Percentiles rank a stretch among this genome's conserved stretches.
Conservation (phyloP, 2,797 vertebrate species). For the Sebastes kiyomatsui region DNA sequence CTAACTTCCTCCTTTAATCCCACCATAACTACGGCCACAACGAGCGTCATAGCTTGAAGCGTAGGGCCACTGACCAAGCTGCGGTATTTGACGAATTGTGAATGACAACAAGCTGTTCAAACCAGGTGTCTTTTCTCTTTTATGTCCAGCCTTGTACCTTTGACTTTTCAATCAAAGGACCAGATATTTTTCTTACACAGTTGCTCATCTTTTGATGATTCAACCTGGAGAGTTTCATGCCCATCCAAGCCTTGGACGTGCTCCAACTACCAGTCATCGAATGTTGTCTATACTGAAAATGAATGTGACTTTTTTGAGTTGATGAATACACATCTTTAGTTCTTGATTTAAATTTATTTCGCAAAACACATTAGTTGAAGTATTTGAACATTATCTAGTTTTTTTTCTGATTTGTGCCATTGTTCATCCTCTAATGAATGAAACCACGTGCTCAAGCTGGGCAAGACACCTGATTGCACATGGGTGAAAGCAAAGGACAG, state of each 20-base stretch:
- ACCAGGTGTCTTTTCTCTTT: not conserved
- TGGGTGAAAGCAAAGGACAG: conserved; percentile 32
- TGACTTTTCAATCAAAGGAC: not conserved
- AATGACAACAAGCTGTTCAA: not conserved
- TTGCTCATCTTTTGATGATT: not conserved
- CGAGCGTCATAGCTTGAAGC: not conserved
- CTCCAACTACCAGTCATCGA: not conserved
- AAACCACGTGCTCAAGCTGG: not conserved
- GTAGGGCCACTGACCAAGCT: not conserved
- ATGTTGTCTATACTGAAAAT: not conserved
- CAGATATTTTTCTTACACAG: not conserved
- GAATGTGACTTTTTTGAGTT: not conserved
- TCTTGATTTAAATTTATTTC: not conserved
- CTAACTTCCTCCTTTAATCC: not conserved
- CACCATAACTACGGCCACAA: not conserved
- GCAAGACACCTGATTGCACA: conserved; percentile 24
- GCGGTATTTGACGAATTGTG: not conserved
- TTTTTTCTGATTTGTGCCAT: not conserved
- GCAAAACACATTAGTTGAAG: not conserved
- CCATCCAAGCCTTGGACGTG: not conserved
- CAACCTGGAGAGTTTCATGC: not conserved
- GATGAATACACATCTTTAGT: not conserved
- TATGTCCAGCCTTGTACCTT: not conserved
- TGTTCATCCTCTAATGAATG: conserved; percentile 1
- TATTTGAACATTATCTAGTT: not conserved